Conservation (phyloP, 1,140 invertebrate genomes). For the Trichonephila clavipes region DNA sequence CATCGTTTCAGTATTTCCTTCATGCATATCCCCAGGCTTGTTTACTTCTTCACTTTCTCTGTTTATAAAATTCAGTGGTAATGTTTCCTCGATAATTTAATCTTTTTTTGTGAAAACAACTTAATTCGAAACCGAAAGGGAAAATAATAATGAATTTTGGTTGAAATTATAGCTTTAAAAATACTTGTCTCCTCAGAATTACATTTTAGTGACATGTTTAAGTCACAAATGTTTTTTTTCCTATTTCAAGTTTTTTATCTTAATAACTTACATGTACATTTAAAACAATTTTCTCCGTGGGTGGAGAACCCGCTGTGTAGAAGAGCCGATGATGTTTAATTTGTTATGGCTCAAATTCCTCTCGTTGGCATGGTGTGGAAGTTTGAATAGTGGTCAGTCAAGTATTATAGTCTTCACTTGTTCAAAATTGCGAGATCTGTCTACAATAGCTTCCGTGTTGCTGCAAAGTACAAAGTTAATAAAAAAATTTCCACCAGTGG, state of each 20-base stretch:
- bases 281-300: too few species aligned
- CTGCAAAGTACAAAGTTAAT: too few species aligned
- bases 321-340: too few species aligned
- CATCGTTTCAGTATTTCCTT: not conserved
- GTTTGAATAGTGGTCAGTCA: too few species aligned
- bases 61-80: not conserved
- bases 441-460: too few species aligned
- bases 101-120: not conserved
- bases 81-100: not conserved
- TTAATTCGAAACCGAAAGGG: not conserved
- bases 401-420: too few species aligned
- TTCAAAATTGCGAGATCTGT: too few species aligned
- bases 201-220: not conserved
- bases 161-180: not conserved
- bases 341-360: too few species aligned
- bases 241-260: not conserved
- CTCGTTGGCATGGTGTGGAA: too few species aligned
- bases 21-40: not conserved
- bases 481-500: too few species aligned
- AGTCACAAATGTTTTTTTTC: not conserved
- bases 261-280: too few species aligned
- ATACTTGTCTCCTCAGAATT: not conserved
- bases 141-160: not conserved
- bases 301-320: too few species aligned
- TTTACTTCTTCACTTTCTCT: slow-evolving; percentile 25